Conservation (phyloP, 30 jellyfish, hydroid and myxozoan genomes). For the Hydractinia symbiolongicarpus region DNA sequence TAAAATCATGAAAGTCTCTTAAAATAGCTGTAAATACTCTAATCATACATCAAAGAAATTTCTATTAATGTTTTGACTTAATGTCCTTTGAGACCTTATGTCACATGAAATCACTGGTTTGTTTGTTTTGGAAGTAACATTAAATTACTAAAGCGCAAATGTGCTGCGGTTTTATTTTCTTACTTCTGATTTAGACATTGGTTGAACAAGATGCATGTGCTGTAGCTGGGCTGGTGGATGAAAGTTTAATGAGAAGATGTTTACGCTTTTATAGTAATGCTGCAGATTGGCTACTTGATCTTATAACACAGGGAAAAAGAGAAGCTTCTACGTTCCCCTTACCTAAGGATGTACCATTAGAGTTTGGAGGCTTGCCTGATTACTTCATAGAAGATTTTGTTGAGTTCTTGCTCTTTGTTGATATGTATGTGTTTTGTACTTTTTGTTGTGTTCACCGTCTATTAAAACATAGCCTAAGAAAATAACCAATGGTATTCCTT, state of each 20-base stretch:
- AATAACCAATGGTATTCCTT: too few species aligned
- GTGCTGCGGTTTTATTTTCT: not conserved
- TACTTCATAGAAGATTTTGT: slow-evolving; percentile 83
- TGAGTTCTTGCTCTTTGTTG: slow-evolving; percentile 70
- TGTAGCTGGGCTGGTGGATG: slow-evolving; percentile 87
- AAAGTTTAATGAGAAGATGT: slow-evolving; percentile 63
- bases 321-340: slow-evolving; percentile 37
- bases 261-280: slow-evolving; percentile 73
- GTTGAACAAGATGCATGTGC: slow-evolving; percentile 92
- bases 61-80: too few species aligned
- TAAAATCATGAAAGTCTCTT: too few species aligned
- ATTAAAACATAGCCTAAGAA: too few species aligned
- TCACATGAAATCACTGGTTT: too few species aligned
- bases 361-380: slow-evolving; percentile 84
- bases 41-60: too few species aligned
- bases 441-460: too few species aligned
- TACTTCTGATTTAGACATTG: slow-evolving; percentile 44
- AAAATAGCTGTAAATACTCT: too few species aligned
- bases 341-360: slow-evolving; percentile 61
- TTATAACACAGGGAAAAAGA: slow-evolving; percentile 42
- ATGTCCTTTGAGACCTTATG: too few species aligned
- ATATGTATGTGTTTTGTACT: slow-evolving; percentile 47
- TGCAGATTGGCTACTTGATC: slow-evolving; percentile 64
- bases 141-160: not conserved
- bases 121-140: too few species aligned